Base-by-base conservation (phyloP, 2,888 invertebrate species). In the Amiota communis region DNA sequence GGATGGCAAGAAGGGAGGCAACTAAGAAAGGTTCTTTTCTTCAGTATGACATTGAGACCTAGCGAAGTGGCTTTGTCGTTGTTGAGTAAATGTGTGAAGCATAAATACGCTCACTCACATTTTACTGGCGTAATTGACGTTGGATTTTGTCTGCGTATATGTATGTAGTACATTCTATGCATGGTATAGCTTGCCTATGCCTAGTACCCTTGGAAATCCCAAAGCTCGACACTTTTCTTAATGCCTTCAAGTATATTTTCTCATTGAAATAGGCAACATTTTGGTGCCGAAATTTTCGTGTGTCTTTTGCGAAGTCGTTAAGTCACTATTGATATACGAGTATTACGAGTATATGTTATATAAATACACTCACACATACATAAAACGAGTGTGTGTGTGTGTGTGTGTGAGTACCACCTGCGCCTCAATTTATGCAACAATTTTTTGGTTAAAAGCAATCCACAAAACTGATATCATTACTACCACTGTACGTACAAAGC, bases 31-130 rank as follows among this genome's bases (percentile, higher is more conserved):
- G 23, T 23, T 23, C 23, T 36, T 36, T 6, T 23, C 3, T 23
- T 36, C 36, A 6, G 4, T 36, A 36, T 36, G 1, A 8, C n/a
- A n/a, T 53, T 53, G n/a, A 53, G 53, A 59, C 15, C 20, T 20
- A 10, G 20, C 12, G 59, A 36, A 59, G 15, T 59, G 59, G 20
- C 59, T 59, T 59, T 59, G 59, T 59, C 17, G 20, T 59, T 59
- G 20, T 13, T n/a, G n/a, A 63, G 11, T 20, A 53, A 59, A 70
- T 59, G 70, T 61, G 70, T 70, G 47, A 47, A 61, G 70, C 70
- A 70, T 61, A 61, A 70, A 70, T 49, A 59, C 61, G 61, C 70
- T 61, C 51, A 49, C 68, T 8, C 36, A 36, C 36, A 36, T 36
- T 36, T 36, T 56, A 10, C 20, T 46, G 23, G 68, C 20, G 48